Base-by-base conservation (phyloP, 2,113 vertebrate genomes). In the Lasiurus borealis region DNA sequence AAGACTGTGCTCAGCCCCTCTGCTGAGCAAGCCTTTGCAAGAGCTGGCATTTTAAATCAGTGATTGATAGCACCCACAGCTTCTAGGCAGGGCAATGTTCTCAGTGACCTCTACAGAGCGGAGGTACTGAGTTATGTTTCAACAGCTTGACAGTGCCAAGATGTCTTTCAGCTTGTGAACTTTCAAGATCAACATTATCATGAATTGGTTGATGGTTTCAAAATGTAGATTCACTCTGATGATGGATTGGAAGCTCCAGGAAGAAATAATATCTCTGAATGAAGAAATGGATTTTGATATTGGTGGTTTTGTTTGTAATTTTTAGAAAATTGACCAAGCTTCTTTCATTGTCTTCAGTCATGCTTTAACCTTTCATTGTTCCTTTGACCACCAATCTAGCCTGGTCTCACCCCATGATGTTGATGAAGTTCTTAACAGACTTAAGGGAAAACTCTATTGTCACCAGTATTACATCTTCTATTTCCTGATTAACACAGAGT, bases 81-180 rank as follows among this genome's bases (percentile, higher is more conserved):
- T 98, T 97, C 83, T 91, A 96, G 85, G 96, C 57, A 92, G 40
- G 93, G 46, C 90, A 94, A 95, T 71, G 75, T 97, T 97, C 90
- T 94, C 40, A 76, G 25, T 97, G 97, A 97, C 95, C 93, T 98
- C 85, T 93, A 50, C 0, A 72, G 93, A 76, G 8, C 66, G 84
- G 91, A 97, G 89, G 81, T 94, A 93, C 93, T 97, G 96, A 97
- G 96, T 98, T 97, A 97, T 86, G 94, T 84, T 92, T 96, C 95
- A 97, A 59, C 44, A 96, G 84, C 96, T 90, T 97, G 91, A 96
- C 54, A 57, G 18, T 95, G 90, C 89, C 96, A 97, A 86, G 94
- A 83, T 96, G 96, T 96, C 96, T 88, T 93, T 93, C 95, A 92
- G 78, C 23, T 77, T 75, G 84, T 73, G 88, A 90, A 90, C 27